Conservation (phyloP, 2,797 vertebrate genomes). For the Tenualosa ilisha region DNA sequence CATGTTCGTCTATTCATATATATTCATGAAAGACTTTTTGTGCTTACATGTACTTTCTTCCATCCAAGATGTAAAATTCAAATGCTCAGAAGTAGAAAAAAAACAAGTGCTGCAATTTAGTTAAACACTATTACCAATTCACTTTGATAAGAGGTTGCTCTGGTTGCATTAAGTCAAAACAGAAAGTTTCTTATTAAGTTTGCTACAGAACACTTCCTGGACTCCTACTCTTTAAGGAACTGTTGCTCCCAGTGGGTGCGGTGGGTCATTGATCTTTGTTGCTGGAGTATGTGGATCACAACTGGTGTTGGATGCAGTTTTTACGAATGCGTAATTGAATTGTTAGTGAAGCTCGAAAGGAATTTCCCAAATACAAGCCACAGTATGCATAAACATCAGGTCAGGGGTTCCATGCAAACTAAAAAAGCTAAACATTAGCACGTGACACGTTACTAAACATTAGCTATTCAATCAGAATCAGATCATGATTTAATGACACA, state of each 20-base stretch:
- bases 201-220: neutral
- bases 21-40: conserved; percentile 39
- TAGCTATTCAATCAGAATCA: too few relatives aligned
- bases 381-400: too few relatives aligned
- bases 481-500: too few relatives aligned
- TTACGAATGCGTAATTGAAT: neutral
- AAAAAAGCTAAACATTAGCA: too few relatives aligned
- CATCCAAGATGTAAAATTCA: conserved; percentile 26
- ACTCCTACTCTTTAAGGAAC: neutral
- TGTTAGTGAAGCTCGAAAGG: neutral
- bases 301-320: neutral
- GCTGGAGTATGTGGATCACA: neutral
- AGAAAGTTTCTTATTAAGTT: conserved; percentile 11
- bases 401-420: too few relatives aligned
- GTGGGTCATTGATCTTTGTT: neutral
- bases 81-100: conserved; percentile 25
- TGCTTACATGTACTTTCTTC: conserved; percentile 24
- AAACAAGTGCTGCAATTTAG: conserved; percentile 24
- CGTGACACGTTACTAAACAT: too few relatives aligned
- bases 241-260: neutral
- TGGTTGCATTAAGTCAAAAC: neutral
- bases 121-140: conserved; percentile 41
- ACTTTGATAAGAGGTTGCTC: conserved; percentile 31
- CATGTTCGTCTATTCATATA: conserved; percentile 37
- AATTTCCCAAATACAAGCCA: too few relatives aligned